phyloP scores from a whole-genome alignment of 2,888 invertebrate species.

The Campoplex nolae region DNA sequence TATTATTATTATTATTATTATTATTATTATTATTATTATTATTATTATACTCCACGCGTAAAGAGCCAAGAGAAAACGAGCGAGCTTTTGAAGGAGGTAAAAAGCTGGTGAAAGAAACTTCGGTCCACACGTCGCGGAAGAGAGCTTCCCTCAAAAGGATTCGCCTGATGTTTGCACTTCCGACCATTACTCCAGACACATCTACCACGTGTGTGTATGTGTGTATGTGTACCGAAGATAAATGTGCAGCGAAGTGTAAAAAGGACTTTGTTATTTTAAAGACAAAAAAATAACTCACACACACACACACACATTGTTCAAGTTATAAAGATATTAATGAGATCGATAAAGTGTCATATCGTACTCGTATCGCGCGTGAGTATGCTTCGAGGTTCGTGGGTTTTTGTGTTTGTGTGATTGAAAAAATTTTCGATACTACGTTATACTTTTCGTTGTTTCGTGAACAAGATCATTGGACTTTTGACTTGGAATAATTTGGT shows the following conservation, averaged over 20 bases:
- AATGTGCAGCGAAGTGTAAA: slow-evolving; percentile 34
- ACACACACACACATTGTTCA: neutral
- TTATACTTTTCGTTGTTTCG: neutral
- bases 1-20: slow-evolving; percentile 9
- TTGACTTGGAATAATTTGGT: neutral
- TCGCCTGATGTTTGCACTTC: slow-evolving; percentile 32
- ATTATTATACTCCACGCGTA: slow-evolving; percentile 4
- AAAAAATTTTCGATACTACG: neutral
- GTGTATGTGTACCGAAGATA: neutral
- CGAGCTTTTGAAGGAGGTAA: neutral
- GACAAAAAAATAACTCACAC: neutral
- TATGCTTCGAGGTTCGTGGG: slow-evolving; percentile 12
- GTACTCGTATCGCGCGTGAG: slow-evolving; percentile 48
- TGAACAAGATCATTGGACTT: neutral
- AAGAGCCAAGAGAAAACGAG: neutral
- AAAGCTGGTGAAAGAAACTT: neutral
- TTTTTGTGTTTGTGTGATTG: slow-evolving; percentile 10
- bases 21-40: neutral
- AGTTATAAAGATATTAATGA: neutral
- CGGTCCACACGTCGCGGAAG: slow-evolving; percentile 1
- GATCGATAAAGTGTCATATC: slow-evolving; percentile 43
- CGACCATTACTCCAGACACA: slow-evolving; percentile 1
- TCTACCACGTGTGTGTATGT: neutral
- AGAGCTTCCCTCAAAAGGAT: neutral
- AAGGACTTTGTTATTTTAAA: slow-evolving; percentile 37